A percentile compares a stretch with the other conserved stretches of the same genome.
phyloP scores from a whole-genome alignment of 2,113 vertebrate species.

The Limanda limanda region DNA sequence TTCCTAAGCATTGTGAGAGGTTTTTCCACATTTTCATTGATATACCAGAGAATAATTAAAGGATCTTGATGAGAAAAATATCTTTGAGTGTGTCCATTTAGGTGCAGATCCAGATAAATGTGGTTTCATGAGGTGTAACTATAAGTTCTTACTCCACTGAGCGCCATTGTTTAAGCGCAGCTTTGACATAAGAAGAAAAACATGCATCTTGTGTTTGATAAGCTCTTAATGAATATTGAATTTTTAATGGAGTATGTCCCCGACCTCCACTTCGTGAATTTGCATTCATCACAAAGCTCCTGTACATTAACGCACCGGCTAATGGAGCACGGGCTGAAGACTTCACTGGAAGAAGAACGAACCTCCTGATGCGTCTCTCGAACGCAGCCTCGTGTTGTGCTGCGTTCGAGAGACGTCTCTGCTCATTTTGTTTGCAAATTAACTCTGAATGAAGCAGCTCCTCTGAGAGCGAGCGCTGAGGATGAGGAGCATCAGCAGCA shows the following conservation, averaged over 20 bases:
- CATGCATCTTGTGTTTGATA: neutral
- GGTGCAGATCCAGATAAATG: too few relatives aligned
- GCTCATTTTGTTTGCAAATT: conserved; percentile 61
- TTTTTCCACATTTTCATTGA: too few relatives aligned
- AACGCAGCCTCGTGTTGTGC: neutral
- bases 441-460: conserved; percentile 42
- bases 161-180: neutral
- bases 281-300: neutral
- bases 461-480: conserved; percentile 34
- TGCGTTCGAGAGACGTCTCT: conserved; percentile 1
- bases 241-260: neutral
- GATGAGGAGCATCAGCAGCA: conserved; percentile 42
- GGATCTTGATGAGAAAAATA: too few relatives aligned
- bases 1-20: too few relatives aligned
- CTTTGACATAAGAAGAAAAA: neutral
- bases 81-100: too few relatives aligned
- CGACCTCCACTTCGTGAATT: neutral
- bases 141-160: too few relatives aligned
- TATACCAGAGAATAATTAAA: too few relatives aligned
- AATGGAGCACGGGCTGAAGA: neutral
- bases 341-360: neutral
- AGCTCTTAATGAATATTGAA: neutral
- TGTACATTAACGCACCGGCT: neutral
- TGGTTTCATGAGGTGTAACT: too few relatives aligned
- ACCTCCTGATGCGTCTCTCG: neutral